Base-by-base conservation (phyloP, 1,140 invertebrate species). In the Drosophila pseudoananassae region DNA sequence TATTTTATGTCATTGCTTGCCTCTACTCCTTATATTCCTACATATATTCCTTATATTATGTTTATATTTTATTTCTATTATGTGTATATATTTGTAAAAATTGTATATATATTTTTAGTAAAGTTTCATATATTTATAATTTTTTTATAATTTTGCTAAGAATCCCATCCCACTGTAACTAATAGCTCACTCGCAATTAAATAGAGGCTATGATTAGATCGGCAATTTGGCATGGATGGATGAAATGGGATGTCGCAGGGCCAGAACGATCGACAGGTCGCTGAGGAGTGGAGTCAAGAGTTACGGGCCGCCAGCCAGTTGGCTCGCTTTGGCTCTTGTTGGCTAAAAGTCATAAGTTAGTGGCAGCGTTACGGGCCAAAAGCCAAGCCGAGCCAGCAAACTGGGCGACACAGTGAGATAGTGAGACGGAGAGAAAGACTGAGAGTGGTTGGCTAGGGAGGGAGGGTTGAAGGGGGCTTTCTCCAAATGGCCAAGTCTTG, bases 211-310 rank as follows among this genome's bases (percentile, higher is more conserved):
- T 76, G 89, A 91, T 91, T 91, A 90, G 89, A 91, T 91, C 74
- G 76, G 56, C 72, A 81, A 91, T 91, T 91, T 81, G 74, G 72
- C 75, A 87, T 78, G 89, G 51, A 82, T 91, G 84, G 89, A 87
- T 91, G 89, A 87, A 91, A 84, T 70, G 20, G 20, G 20, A 68
- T 80, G 77, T 89, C 81, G 78, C 56, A 77, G 69, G 29, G 46
- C 58, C 60, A 83, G 79, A 84, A 79, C 76, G 43, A 78, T 82
- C 70, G 59, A 43, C 64, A 49, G 63, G 40, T 47, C 36, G 49
- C 12, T 29, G 15, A 9, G 4, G 14, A 43, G 49, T 14, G 23
- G 29, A 54, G 10, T 23, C 15, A 23, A 20, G 15, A 46, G 43
- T 23, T 45, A 10, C 7, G 3, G 7, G 17, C 40, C 8, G 25